Base-by-base conservation (phyloP, 2,888 invertebrate genomes). In the Podotricha telesiphe region DNA sequence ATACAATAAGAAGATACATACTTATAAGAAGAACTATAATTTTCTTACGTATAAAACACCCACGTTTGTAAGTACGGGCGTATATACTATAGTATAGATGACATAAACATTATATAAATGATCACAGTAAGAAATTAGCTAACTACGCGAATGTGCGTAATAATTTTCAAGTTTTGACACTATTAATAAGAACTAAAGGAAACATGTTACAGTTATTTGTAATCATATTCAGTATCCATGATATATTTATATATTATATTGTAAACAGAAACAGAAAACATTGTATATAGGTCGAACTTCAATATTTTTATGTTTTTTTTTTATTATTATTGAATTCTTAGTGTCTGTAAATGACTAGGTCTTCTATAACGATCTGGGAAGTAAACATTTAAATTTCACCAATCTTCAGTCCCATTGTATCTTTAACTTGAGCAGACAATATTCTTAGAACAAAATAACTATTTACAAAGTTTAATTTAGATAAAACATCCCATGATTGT, bases 141-240 rank as follows among this genome's bases (percentile, higher is more conserved):
- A 91, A 82, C 87, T 91, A 91, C 88, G 90, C 91, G 87, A 89
- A 86, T 92, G 92, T 92, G 92, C 92, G 92, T 81, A 86, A 88
- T 82, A 86, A 84, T 86, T 87, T 82, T 79, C 79, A 83, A 85
- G 82, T 85, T 84, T 79, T 80, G 79, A 81, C 77, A 77, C 80
- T 82, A 82, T 40, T 50, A 62, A 61, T 69, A 65, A 64, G 65
- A 63, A 73, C 68, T 62, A 69, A 63, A 56, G 34, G 70, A 59
- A 70, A 66, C 67, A 61, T 50, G 59, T 67, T n/a, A 63, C 48
- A 68, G 19, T 40, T 62, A 48, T 58, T 65, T 66, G 47, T 28
- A 58, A n/a, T 47, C 20, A 20, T 37, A 20, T 37, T 47, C 37
- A 58, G 28, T 28, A 45, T 34, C 8, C 65, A 45, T 28, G 34